phyloP scores from a whole-genome alignment of 2,888 invertebrate species.

The Pseudanteris insignis region DNA sequence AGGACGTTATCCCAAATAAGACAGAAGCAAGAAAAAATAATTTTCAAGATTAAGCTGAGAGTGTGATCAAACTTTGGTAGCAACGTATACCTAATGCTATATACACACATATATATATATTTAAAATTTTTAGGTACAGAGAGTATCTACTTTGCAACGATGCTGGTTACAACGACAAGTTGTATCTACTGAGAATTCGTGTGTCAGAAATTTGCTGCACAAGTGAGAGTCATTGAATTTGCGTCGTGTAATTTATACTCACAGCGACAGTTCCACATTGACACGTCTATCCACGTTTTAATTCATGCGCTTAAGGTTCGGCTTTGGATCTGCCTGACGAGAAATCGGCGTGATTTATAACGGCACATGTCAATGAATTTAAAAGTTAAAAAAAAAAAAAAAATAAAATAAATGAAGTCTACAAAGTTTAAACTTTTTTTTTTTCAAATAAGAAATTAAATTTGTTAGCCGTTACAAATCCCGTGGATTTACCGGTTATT shows the following conservation, averaged over 20 bases:
- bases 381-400: no score
- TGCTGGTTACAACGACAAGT: constrained; percentile 33
- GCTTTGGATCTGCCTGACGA: constrained; percentile 10
- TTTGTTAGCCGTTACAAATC: constrained; percentile 17
- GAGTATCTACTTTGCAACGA: constrained; percentile 33
- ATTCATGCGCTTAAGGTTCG: constrained; percentile 36
- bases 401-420: no score
- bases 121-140: constrained; percentile 1
- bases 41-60: constrained; percentile 28
- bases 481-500: constrained; percentile 11
- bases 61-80: constrained; percentile 16
- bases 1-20: constrained; percentile 17
- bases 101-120: constrained; percentile 2
- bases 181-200: constrained; percentile 24
- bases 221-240: constrained; percentile 19
- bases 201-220: constrained; percentile 16
- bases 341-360: constrained; percentile 26
- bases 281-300: constrained; percentile 34
- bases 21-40: constrained; percentile 24
- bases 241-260: constrained; percentile 36
- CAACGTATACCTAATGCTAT: constrained; percentile 12
- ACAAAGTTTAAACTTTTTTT: no score
- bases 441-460: background rate
- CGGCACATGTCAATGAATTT: no score
- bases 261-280: constrained; percentile 42